phyloP scores from a whole-genome alignment of 2,888 invertebrate species.

The Drosophila nr. fundita region DNA sequence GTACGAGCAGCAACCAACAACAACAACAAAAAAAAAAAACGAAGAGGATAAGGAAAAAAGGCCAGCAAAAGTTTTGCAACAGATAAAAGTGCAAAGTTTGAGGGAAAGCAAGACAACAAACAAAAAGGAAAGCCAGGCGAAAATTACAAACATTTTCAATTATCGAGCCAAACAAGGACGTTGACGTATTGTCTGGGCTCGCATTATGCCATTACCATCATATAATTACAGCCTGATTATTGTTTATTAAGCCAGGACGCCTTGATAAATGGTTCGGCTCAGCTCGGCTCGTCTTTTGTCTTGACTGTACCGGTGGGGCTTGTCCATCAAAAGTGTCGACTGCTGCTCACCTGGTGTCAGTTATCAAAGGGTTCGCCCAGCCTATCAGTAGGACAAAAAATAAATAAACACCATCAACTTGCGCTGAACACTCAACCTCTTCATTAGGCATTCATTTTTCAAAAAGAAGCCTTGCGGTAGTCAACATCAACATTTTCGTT shows the following conservation, averaged over 20 bases:
- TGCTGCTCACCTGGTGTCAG: slow-evolving; percentile 56
- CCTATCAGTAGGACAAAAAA: slow-evolving; percentile 3
- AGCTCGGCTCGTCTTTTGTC: slow-evolving; percentile 35
- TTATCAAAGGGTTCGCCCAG: slow-evolving; percentile 53
- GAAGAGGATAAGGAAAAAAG: slow-evolving; percentile 41
- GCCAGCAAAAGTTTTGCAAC: slow-evolving; percentile 70
- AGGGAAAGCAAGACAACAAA: slow-evolving; percentile 39
- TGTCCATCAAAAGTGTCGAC: slow-evolving; percentile 46
- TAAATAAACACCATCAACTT: slow-evolving; percentile 11
- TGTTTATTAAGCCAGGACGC: slow-evolving; percentile 68
- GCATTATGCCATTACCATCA: slow-evolving; percentile 70
- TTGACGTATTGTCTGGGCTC: slow-evolving; percentile 72
- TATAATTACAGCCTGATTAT: slow-evolving; percentile 77
- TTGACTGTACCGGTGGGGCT: slow-evolving; percentile 53
- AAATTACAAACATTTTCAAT: slow-evolving; percentile 78
- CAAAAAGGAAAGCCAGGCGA: slow-evolving; percentile 48
- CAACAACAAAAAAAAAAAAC: slow-evolving; percentile 16
- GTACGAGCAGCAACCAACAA: slow-evolving; percentile 33
- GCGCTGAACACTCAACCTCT: slow-evolving; percentile 12
- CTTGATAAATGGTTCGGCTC: slow-evolving; percentile 62
- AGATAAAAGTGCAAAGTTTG: slow-evolving; percentile 78
- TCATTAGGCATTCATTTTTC: slow-evolving; percentile 51
- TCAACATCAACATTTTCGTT: slow-evolving; percentile 31
- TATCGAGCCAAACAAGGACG: slow-evolving; percentile 70
- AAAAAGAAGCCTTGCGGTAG: slow-evolving; percentile 48